phyloP scores from a whole-genome alignment of 2,113 vertebrate genomes.

The Apistogramma diplotaenia region DNA sequence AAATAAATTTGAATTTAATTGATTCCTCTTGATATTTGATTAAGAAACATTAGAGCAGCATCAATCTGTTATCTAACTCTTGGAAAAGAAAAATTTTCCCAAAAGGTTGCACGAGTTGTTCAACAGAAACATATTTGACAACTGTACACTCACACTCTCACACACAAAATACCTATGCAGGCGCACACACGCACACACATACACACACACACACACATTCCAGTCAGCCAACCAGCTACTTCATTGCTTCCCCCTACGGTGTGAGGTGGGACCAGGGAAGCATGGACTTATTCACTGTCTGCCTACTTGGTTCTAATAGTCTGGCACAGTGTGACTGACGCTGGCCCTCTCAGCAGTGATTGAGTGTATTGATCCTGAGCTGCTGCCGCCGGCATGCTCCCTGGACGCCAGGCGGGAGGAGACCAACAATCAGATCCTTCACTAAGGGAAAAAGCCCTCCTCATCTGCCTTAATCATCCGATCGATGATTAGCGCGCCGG shows the following conservation, averaged over 20 bases:
- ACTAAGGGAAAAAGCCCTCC: slow-evolving; percentile 88
- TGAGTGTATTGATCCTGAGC: slow-evolving; percentile 91
- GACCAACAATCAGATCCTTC: slow-evolving; percentile 92
- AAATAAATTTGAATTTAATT: no score
- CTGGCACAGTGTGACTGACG: slow-evolving; percentile 88
- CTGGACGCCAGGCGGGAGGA: slow-evolving; percentile 80
- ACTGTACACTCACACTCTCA: background rate
- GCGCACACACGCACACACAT: background rate
- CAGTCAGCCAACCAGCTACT: slow-evolving; percentile 64
- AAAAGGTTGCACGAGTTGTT: background rate
- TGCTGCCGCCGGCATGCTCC: slow-evolving; percentile 61
- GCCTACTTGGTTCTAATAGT: slow-evolving; percentile 92
- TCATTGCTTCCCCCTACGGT: slow-evolving; percentile 79
- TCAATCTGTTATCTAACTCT: background rate
- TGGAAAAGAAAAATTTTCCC: background rate
- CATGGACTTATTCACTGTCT: slow-evolving; percentile 89
- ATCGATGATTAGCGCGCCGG: slow-evolving; percentile 89
- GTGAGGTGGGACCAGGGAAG: slow-evolving; percentile 82
- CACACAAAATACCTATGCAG: no score
- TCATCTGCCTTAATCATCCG: slow-evolving; percentile 97
- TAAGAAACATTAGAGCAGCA: background rate
- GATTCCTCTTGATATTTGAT: background rate
- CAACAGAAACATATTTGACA: slow-evolving; percentile 7
- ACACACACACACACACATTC: slow-evolving; percentile 14
- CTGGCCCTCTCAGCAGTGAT: slow-evolving; percentile 86